Conservation (phyloP, 2,113 vertebrate species). For the Gasterosteus nipponicus region DNA sequence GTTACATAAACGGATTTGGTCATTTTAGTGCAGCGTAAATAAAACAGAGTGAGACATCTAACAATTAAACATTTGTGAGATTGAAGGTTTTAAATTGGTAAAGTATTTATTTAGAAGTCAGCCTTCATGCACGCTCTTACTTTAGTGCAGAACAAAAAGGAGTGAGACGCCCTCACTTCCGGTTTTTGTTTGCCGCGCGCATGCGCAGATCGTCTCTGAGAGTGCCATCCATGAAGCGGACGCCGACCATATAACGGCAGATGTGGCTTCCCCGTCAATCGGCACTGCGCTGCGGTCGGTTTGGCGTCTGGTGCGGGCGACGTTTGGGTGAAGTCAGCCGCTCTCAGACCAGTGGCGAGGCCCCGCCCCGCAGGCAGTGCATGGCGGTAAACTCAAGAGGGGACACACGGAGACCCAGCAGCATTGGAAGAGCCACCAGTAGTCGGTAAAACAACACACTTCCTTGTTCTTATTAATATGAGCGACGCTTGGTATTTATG, state of each 20-base stretch:
- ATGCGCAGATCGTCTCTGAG: neutral
- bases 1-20: neutral
- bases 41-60: neutral
- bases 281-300: slow-evolving; percentile 21
- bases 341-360: neutral
- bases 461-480: neutral
- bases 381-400: slow-evolving; percentile 18
- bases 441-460: neutral
- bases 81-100: neutral
- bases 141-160: neutral
- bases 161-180: slow-evolving; percentile 7
- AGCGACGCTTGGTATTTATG: rapidly evolving
- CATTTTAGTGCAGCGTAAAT: no score
- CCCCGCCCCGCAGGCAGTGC: neutral
- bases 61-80: neutral
- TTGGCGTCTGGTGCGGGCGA: rapidly evolving
- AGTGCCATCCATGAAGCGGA: neutral
- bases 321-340: neutral
- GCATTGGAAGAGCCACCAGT: neutral
- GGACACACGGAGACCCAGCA: neutral
- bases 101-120: neutral
- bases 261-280: neutral
- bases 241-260: rapidly evolving
- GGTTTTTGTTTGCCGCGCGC: neutral
- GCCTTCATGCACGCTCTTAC: neutral